These are phyloP conservation scores for Temnothorax nylanderi DNA, from an alignment of 1,140 invertebrate genomes.

Conservation along the genomic window DNA sequence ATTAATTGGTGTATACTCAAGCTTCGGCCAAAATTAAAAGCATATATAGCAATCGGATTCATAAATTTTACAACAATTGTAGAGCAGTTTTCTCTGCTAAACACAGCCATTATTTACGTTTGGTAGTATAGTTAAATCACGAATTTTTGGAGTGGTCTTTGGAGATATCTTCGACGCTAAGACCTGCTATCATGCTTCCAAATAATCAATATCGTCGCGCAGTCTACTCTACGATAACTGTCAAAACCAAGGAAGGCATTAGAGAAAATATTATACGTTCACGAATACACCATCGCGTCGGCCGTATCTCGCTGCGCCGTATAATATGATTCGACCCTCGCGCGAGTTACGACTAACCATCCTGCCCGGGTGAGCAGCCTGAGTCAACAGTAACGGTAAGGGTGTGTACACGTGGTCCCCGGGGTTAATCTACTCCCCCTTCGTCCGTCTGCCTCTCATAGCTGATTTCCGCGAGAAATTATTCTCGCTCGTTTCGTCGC, in stretches of 20 bases:
- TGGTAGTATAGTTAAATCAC: not conserved
- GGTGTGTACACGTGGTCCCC: constrained; percentile 8
- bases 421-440: constrained; percentile 33
- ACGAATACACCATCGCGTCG: not conserved
- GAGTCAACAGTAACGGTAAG: constrained; percentile 32
- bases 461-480: constrained; percentile 44
- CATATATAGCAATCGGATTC: no score
- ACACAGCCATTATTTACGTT: not conserved
- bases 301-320: not conserved
- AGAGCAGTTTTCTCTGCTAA: no score
- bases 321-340: constrained; percentile 25
- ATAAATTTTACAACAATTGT: no score
- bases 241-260: not conserved
- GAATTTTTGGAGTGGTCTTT: not conserved
- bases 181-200: not conserved
- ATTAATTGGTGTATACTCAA: no score
- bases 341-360: constrained; percentile 32
- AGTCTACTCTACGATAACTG: not conserved
- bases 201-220: not conserved
- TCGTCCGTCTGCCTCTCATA: not conserved
- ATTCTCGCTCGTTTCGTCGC: constrained; percentile 29
- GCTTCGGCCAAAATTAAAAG: no score
- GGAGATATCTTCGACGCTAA: not conserved
- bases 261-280: constrained; percentile 10
- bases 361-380: constrained; percentile 5